Conservation (phyloP, 2,113 vertebrate species). For the Phylloscopus whistleri region DNA sequence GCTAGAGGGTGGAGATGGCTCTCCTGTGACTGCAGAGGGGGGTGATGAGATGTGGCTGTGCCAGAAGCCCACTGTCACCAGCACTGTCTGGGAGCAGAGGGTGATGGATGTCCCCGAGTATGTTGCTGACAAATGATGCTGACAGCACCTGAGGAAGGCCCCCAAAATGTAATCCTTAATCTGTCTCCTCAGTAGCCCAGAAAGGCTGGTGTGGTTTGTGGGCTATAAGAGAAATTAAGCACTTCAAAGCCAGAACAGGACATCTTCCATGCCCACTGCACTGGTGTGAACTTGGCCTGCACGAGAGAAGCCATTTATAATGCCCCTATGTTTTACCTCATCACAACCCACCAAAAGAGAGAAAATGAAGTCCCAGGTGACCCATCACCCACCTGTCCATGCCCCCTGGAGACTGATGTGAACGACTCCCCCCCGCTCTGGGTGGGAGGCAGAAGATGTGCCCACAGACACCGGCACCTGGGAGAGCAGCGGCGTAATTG, state of each 20-base stretch:
- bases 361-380: neutral
- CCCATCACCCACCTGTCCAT: neutral
- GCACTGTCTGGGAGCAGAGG: neutral
- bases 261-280: fast-evolving
- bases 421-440: fast-evolving
- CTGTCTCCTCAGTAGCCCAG: neutral
- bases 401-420: neutral
- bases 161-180: neutral
- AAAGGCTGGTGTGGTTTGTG: neutral
- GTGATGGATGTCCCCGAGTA: fast-evolving
- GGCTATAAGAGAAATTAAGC: neutral
- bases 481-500: neutral
- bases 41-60: neutral
- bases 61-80: neutral
- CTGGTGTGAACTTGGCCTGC: neutral
- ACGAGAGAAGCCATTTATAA: neutral
- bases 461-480: fast-evolving
- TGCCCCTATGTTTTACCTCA: neutral
- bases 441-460: neutral
- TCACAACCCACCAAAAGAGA: neutral
- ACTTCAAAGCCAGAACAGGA: neutral
- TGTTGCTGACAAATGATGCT: neutral
- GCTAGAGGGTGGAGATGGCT: neutral
- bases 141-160: neutral
- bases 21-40: neutral